phyloP scores from a whole-genome alignment of 2,113 vertebrate genomes.

The Felis catus region DNA sequence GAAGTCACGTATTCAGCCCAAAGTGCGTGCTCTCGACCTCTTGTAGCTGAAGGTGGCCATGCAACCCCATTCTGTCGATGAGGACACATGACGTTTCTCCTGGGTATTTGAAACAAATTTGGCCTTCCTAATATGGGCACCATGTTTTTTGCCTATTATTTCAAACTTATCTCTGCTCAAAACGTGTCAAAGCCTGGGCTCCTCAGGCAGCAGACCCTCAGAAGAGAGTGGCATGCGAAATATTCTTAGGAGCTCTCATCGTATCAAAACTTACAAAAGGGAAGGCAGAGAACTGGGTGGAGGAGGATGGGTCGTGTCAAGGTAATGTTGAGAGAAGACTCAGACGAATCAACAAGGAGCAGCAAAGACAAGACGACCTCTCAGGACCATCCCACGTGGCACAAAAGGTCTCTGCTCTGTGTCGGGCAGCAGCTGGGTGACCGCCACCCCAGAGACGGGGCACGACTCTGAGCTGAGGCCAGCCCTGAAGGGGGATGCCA shows the following conservation, averaged over 20 bases:
- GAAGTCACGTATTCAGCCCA: neutral
- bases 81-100: neutral
- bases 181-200: neutral
- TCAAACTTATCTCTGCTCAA: neutral
- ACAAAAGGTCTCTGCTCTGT: neutral
- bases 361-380: accelerated
- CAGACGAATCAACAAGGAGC: accelerated
- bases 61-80: neutral
- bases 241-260: neutral
- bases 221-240: neutral
- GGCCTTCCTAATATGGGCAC: neutral
- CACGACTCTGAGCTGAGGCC: neutral
- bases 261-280: too few relatives aligned
- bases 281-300: neutral
- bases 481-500: neutral
- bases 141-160: neutral
- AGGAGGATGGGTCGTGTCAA: neutral
- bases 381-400: too few relatives aligned
- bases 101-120: neutral
- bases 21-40: neutral
- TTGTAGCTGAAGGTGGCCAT: neutral
- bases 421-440: accelerated
- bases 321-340: accelerated
- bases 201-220: neutral
- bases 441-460: accelerated